Percentiles rank a stretch among this genome's conserved stretches.
Conservation (phyloP, 2,888 invertebrate species). For the Macrosiphum euphorbiae region DNA sequence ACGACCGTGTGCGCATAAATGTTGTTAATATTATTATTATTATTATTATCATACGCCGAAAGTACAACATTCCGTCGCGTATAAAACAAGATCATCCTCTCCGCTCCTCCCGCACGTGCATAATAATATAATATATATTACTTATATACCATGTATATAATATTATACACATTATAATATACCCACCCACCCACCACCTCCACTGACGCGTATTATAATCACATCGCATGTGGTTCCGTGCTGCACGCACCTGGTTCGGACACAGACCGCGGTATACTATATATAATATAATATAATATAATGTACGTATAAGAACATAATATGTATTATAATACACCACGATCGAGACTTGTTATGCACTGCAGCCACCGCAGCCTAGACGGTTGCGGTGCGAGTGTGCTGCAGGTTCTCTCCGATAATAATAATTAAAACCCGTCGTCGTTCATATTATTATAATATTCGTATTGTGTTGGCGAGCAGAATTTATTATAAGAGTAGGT, state of each 20-base stretch:
- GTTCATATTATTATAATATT: neutral
- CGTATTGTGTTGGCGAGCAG: neutral
- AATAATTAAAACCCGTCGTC: slow-evolving; percentile 51
- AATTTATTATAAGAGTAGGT: neutral
- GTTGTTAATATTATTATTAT: neutral
- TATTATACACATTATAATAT: neutral
- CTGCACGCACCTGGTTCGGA: slow-evolving; percentile 45
- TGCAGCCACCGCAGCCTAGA: neutral
- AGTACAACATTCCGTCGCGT: slow-evolving; percentile 55
- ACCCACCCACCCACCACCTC: neutral
- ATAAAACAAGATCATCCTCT: slow-evolving; percentile 63
- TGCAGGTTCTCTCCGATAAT: slow-evolving; percentile 6
- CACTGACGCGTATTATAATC: slow-evolving; percentile 27
- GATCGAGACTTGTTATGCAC: neutral
- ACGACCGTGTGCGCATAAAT: neutral
- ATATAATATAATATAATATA: no score
- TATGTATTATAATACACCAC: neutral
- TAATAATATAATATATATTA: neutral
- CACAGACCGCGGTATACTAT: neutral
- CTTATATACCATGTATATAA: neutral
- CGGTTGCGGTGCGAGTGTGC: slow-evolving; percentile 40
- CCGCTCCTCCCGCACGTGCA: neutral
- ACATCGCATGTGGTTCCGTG: slow-evolving; percentile 18
- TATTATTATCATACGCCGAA: neutral
- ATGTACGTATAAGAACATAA: neutral